Evolutionary conservation across 2,888 invertebrate genomes (phyloP).

Genomic region (Nycteola revayana): DNA sequence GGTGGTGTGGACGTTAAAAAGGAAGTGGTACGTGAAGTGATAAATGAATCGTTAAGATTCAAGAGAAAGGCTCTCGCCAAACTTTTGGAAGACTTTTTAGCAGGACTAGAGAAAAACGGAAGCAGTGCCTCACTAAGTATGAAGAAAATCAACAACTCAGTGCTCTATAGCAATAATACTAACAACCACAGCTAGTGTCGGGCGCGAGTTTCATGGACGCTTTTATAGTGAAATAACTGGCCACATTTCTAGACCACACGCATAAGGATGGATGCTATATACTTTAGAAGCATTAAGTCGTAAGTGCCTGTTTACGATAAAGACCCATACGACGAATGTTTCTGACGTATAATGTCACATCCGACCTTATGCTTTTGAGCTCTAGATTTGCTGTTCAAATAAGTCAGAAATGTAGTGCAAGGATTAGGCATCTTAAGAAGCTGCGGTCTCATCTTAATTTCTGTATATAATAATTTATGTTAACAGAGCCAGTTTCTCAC

Average conservation of each 20-base stretch:
- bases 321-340: too few relatives aligned
- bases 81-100: slow-evolving; percentile 85
- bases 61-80: slow-evolving; percentile 88
- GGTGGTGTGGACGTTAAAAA: slow-evolving; percentile 86
- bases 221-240: slow-evolving; percentile 28
- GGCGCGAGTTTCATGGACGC: slow-evolving; percentile 35
- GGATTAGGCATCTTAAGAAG: slow-evolving; percentile 12
- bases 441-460: slow-evolving; percentile 24
- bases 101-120: slow-evolving; percentile 74
- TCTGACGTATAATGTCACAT: too few relatives aligned
- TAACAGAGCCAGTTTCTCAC: slow-evolving; percentile 25
- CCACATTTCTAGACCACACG: too few relatives aligned
- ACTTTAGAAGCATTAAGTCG: too few relatives aligned
- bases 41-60: slow-evolving; percentile 89
- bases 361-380: too few relatives aligned
- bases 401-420: slow-evolving; percentile 16
- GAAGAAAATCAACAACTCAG: slow-evolving; percentile 56
- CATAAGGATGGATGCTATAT: too few relatives aligned
- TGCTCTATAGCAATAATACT: slow-evolving; percentile 54
- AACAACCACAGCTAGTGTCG: slow-evolving; percentile 70
- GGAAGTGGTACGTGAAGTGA: slow-evolving; percentile 86
- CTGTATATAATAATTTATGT: slow-evolving; percentile 25
- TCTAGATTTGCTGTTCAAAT: slow-evolving; percentile 21
- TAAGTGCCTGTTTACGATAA: too few relatives aligned
- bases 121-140: slow-evolving; percentile 68